Percentiles rank a stretch among this genome's conserved stretches.
These are phyloP conservation scores for Troides oblongomaculatus DNA, from an alignment of 2,888 invertebrate genomes.

Conservation along the genomic window DNA sequence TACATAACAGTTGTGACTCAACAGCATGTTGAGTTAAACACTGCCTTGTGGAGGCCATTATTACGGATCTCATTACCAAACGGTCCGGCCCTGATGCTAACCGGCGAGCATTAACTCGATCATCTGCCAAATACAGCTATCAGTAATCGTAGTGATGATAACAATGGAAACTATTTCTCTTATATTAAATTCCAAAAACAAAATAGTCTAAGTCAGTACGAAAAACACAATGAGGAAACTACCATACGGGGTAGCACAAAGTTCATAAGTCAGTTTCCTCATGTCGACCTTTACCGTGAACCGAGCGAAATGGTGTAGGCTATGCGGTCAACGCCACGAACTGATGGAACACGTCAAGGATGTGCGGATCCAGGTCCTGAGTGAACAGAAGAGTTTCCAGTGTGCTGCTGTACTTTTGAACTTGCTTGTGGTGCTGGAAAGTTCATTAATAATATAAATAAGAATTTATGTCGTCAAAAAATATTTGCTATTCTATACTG, in stretches of 20 bases:
- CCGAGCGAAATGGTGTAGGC: conserved; percentile 34
- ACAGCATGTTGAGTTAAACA: no score
- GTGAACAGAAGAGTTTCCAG: conserved; percentile 97
- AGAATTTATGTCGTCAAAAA: neutral
- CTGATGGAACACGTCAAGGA: conserved; percentile 97
- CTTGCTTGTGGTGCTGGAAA: conserved; percentile 97
- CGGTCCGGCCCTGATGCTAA: no score
- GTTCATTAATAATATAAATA: conserved; percentile 29
- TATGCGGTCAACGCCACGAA: conserved; percentile 94
- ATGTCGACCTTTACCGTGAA: neutral
- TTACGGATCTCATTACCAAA: no score
- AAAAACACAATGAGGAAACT: neutral
- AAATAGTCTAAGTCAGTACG: neutral
- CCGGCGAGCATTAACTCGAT: no score
- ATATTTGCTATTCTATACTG: neutral
- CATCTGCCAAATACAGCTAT: no score
- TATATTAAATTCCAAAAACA: neutral
- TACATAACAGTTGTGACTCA: no score
- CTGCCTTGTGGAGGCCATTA: no score
- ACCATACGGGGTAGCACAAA: neutral
- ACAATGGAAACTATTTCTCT: neutral
- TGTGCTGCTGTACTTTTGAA: conserved; percentile 97
- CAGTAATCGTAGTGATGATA: neutral
- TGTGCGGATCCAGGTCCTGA: conserved; percentile 96
- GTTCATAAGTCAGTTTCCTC: neutral